Base-by-base conservation (phyloP, 2,797 vertebrate genomes). In the Tadarida brasiliensis region DNA sequence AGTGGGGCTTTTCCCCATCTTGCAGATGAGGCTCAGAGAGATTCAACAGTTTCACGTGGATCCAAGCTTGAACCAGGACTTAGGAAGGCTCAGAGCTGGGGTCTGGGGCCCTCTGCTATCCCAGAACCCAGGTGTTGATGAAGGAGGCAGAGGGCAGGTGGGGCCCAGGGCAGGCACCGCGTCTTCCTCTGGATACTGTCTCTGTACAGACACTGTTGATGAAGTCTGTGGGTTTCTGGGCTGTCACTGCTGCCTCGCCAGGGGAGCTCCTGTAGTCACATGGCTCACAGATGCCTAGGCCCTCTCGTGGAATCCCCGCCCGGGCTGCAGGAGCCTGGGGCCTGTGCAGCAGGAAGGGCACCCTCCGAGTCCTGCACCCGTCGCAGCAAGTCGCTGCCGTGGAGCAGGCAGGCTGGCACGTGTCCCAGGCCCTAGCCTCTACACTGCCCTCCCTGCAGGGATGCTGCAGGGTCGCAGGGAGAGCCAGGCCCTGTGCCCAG, bases 401-500 rank as follows among this genome's bases (percentile, higher is more conserved):
- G 68, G 20, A 44, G 39, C 68, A 3, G 39, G 68, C 11, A 9
- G 57, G 35, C 35, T 20, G 39, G 70, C 11, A 11, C 10, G 57
- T 51, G 51, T 51, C 51, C 2, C 15, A 15, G 63, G 63, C 30
- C 19, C 19, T 14, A 2, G 49, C 49, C 33, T 22, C 9, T 5
- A 15, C 17, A 59, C n/a, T 28, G 16, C 70, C 33, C n/a, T 61
- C 24, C 28, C 51, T 12, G 0, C 10, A 11, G 22, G 20, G 83
- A 33, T 33, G 24, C 33, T 19, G 49, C 28, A 12, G 56, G 11
- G 3, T 1, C 1, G 2, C 12, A 19, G 78, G 10, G 20, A 14
- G 3, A 2, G n/a, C 51, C 70, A 5, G 71, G 15, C 12, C 3
- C 51, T 3, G 2, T 0, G 1, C 54, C 16, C 10, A 1, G 70